A percentile compares a stretch with the other conserved stretches of the same genome.
Conservation (phyloP, 2,797 vertebrate genomes). For the Ciconia nigra region DNA sequence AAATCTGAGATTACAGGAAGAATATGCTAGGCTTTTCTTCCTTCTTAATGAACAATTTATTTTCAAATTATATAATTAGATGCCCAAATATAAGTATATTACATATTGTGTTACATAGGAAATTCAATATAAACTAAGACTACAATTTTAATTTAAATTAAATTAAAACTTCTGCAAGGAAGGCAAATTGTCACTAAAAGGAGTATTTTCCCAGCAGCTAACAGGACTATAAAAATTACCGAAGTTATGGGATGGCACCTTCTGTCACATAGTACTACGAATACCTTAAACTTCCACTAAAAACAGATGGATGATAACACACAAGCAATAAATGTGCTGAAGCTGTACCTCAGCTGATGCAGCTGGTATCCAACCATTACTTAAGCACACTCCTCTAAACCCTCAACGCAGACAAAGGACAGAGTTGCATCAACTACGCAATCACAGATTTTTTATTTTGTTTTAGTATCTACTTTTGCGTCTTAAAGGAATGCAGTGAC, state of each 20-base stretch:
- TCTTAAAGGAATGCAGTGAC: not conserved
- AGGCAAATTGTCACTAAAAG: not conserved
- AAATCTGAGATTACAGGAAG: not conserved
- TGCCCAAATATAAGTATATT: not conserved
- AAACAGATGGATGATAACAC: not conserved
- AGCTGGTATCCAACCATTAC: not conserved
- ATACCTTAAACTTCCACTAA: not conserved
- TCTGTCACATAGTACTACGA: not conserved
- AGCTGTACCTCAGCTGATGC: not conserved
- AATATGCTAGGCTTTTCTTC: not conserved
- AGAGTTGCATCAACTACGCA: not conserved
- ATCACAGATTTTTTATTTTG: not conserved
- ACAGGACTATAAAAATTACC: not conserved
- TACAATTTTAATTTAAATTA: not conserved
- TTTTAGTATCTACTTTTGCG: not conserved
- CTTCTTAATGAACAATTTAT: not conserved
- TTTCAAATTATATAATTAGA: not conserved
- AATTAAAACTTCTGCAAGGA: not conserved
- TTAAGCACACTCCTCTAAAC: not conserved
- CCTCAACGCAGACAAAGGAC: not conserved
- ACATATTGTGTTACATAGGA: not conserved
- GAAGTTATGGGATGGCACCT: not conserved
- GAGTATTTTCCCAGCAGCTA: not conserved
- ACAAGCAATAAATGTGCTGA: rapidly evolving
- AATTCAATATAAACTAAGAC: not conserved